Evolutionary conservation across 2,797 vertebrate species (phyloP).

Genomic region (Columba guinea): DNA sequence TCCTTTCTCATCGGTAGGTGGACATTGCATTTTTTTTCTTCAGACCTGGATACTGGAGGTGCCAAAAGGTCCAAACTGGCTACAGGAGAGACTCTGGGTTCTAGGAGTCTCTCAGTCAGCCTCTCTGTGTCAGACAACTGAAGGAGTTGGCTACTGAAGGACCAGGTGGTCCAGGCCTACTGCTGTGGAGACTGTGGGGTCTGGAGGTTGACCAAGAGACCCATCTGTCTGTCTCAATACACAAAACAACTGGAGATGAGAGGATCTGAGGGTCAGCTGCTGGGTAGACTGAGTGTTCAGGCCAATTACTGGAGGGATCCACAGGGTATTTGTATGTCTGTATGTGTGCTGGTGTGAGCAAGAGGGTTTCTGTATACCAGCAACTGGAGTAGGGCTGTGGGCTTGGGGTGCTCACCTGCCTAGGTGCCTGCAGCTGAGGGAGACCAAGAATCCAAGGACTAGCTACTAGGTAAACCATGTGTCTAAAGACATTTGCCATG

Average conservation of each 20-base stretch:
- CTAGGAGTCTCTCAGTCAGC: background rate
- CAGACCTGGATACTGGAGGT: background rate
- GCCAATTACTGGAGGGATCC: background rate
- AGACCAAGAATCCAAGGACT: background rate
- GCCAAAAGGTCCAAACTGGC: background rate
- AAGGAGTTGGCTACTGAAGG: background rate
- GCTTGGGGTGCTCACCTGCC: background rate
- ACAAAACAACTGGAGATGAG: background rate
- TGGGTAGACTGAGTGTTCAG: background rate
- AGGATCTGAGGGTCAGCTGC: background rate
- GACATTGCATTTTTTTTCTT: background rate
- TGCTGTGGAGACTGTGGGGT: background rate
- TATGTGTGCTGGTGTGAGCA: no score
- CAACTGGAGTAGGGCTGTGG: background rate
- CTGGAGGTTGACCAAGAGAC: background rate
- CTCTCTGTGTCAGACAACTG: background rate
- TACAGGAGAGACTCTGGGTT: background rate
- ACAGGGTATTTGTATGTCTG: no score
- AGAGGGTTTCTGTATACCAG: background rate
- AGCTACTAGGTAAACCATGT: background rate
- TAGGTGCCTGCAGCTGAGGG: background rate
- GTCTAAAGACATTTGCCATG: background rate
- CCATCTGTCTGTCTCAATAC: background rate
- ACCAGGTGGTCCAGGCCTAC: background rate
- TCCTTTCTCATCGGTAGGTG: background rate